Evolutionary conservation across 2,888 invertebrate genomes (phyloP).

Genomic region (Augochlorella aurata): DNA sequence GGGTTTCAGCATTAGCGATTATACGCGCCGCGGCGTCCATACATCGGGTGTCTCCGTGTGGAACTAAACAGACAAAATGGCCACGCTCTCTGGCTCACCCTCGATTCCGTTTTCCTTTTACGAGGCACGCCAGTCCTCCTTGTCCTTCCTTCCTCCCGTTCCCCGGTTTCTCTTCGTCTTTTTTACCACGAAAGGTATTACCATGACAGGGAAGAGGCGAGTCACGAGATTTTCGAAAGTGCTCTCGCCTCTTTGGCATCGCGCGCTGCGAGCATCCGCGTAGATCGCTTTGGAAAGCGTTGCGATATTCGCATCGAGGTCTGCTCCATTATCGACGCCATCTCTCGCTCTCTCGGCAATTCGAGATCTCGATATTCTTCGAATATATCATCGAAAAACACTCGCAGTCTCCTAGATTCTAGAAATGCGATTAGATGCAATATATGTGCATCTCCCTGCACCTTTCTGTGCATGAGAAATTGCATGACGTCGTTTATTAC

Average conservation of each 20-base stretch:
- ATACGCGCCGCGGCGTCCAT: constrained; percentile 79
- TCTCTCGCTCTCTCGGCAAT: neutral
- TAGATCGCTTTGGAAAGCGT: constrained; percentile 34
- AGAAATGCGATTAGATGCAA: neutral
- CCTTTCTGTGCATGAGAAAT: too few relatives aligned
- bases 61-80: constrained; percentile 81
- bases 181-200: constrained; percentile 57
- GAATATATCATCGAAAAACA: neutral
- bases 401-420: neutral
- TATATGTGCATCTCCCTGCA: too few relatives aligned
- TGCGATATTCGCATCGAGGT: constrained; percentile 19
- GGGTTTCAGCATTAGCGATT: constrained; percentile 80
- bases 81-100: constrained; percentile 77
- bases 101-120: constrained; percentile 73
- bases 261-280: constrained; percentile 29
- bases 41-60: constrained; percentile 78
- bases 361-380: neutral
- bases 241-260: constrained; percentile 54
- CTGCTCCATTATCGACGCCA: constrained; percentile 34
- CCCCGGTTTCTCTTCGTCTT: constrained; percentile 37
- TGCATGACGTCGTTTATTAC: too few relatives aligned
- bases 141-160: constrained; percentile 39
- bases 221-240: constrained; percentile 72
- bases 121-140: constrained; percentile 39
- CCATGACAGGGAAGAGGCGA: constrained; percentile 60